phyloP scores from a whole-genome alignment of 2,888 invertebrate genomes.

The Drosophila ustulata region DNA sequence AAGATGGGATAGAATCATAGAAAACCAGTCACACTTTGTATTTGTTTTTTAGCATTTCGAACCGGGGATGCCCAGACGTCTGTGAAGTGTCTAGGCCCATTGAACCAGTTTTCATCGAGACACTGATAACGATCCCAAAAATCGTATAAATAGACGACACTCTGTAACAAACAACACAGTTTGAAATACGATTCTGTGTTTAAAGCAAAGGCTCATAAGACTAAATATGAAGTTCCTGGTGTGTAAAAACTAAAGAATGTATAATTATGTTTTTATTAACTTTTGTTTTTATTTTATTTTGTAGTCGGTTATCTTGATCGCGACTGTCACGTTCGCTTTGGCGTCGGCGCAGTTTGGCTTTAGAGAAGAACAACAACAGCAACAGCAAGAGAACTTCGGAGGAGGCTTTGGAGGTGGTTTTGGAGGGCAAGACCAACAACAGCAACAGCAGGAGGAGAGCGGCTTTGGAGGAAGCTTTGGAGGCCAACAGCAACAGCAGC shows the following conservation, averaged over 20 bases:
- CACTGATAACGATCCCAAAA: not conserved
- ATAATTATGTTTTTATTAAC: not conserved
- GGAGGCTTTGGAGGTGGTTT: not conserved
- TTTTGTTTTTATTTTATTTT: not conserved
- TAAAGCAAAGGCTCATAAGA: not conserved
- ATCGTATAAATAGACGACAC: not conserved
- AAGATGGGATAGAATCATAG: not conserved
- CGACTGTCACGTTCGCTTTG: not conserved
- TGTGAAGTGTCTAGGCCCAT: not conserved
- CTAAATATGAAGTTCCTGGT: not conserved
- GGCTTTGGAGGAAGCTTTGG: not conserved
- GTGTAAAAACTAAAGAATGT: not conserved
- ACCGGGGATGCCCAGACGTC: conserved; percentile 1
- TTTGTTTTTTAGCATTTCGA: not conserved
- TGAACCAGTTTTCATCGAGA: not conserved
- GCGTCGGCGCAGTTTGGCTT: not conserved
- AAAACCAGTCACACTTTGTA: not conserved
- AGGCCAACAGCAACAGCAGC: not conserved
- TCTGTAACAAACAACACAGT: not conserved
- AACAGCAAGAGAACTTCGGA: not conserved
- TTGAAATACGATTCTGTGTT: not conserved
- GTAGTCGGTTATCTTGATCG: not conserved
- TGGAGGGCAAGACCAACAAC: not conserved
- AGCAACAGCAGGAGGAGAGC: not conserved
- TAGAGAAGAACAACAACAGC: not conserved